phyloP scores from a whole-genome alignment of 2,888 invertebrate species.

The Strigamia crassipes region DNA sequence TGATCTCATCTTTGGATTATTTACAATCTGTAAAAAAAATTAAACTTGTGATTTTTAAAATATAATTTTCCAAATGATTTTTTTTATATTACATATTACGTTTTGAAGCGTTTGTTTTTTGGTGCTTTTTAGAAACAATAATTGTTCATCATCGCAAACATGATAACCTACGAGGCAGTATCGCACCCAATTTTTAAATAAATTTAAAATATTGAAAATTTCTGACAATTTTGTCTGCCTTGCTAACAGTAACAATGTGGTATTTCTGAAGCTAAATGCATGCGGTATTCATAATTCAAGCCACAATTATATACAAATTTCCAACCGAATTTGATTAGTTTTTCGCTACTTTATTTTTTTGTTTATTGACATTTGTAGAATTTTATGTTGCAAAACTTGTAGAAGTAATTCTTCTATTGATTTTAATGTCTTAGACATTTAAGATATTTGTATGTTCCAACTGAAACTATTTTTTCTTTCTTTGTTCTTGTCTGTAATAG shows the following conservation, averaged over 20 bases:
- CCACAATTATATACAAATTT: neutral
- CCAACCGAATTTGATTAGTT: neutral
- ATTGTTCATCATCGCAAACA: neutral
- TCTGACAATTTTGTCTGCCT: neutral
- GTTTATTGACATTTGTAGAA: neutral
- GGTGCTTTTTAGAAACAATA: neutral
- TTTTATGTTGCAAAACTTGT: neutral
- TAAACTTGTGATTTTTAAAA: neutral
- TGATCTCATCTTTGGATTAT: neutral
- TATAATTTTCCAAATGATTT: neutral
- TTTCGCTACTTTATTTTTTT: neutral
- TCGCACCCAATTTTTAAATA: neutral
- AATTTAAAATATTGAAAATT: neutral
- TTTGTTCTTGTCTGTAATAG: slow-evolving; percentile 7
- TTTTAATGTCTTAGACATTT: slow-evolving; percentile 15
- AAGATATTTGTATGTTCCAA: neutral
- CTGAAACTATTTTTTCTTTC: neutral
- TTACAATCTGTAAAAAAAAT: neutral
- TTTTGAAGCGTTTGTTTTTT: neutral
- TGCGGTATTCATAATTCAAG: neutral
- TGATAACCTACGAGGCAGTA: slow-evolving; percentile 6
- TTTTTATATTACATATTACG: neutral
- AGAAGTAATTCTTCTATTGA: neutral
- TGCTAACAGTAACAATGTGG: no score
- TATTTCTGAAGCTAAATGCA: neutral